Evolutionary conservation across 2,113 vertebrate species (phyloP).

Genomic region (Circaetus cinerascens): DNA sequence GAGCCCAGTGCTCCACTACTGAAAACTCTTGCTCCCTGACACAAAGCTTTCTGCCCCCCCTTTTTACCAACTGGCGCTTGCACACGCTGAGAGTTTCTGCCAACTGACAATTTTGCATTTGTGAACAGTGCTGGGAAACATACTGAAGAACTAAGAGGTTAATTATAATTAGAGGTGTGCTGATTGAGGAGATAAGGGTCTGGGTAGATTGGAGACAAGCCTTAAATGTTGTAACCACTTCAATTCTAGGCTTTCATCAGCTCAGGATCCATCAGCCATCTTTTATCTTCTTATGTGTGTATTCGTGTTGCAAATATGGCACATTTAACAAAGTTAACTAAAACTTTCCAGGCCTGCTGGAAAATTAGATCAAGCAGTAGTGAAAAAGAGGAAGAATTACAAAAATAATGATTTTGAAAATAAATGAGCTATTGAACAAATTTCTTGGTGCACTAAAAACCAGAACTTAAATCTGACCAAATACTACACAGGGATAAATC

Average conservation of each 20-base stretch:
- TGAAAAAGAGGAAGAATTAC: background rate
- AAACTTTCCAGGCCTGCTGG: background rate
- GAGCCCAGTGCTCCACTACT: background rate
- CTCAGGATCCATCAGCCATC: background rate
- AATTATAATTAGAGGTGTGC: conserved; percentile 4
- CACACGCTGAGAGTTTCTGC: background rate
- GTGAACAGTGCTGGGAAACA: background rate
- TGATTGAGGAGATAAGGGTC: background rate
- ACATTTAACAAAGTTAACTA: background rate
- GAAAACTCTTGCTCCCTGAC: background rate
- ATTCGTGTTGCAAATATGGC: background rate
- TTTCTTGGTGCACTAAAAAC: background rate
- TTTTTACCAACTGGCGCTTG: rapidly evolving
- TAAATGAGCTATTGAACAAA: background rate
- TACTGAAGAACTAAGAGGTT: background rate
- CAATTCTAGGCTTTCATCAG: background rate
- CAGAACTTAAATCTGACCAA: background rate
- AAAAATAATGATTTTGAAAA: background rate
- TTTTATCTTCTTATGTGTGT: background rate
- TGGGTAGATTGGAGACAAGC: background rate
- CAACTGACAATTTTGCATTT: background rate
- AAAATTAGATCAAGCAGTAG: background rate
- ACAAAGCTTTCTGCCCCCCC: background rate
- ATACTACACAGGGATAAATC: background rate
- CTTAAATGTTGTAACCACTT: background rate